These are phyloP conservation scores for Myotis daubentonii DNA, from an alignment of 2,797 vertebrate genomes.

Conservation along the genomic window DNA sequence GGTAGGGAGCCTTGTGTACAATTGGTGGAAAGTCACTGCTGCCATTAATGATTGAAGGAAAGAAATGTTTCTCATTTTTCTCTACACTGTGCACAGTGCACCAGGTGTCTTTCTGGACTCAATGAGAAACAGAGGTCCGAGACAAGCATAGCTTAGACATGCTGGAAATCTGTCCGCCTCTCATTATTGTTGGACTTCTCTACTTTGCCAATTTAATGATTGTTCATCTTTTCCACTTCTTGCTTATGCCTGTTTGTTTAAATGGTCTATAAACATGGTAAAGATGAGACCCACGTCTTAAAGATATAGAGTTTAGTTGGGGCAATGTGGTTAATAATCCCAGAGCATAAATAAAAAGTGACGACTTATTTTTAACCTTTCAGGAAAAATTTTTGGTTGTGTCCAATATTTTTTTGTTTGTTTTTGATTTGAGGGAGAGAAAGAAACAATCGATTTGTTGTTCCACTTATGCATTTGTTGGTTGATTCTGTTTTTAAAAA, in stretches of 20 bases:
- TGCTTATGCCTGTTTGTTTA: neutral
- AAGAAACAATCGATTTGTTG: neutral
- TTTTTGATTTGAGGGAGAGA: too few relatives aligned
- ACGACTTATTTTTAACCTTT: neutral
- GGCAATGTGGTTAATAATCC: neutral
- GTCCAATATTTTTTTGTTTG: neutral
- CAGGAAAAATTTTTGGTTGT: neutral
- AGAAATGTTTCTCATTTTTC: neutral
- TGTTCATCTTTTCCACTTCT: neutral
- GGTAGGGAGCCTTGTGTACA: neutral
- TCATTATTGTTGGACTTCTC: neutral
- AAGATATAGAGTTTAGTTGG: neutral
- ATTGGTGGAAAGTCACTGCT: neutral
- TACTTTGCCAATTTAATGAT: neutral
- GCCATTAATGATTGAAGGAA: accelerated
- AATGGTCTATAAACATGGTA: neutral
- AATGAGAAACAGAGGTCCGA: accelerated
- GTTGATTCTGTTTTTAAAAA: neutral
- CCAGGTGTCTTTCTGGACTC: neutral
- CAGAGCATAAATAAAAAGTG: neutral
- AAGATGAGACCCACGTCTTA: neutral
- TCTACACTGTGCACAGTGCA: accelerated
- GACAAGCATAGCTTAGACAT: too few relatives aligned
- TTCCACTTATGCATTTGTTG: neutral
- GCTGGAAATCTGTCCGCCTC: neutral